Evolutionary conservation across 2,888 invertebrate species (phyloP), one percentile per base, ranked within the genome.

Genomic region (Lasioglossum figueresi): DNA sequence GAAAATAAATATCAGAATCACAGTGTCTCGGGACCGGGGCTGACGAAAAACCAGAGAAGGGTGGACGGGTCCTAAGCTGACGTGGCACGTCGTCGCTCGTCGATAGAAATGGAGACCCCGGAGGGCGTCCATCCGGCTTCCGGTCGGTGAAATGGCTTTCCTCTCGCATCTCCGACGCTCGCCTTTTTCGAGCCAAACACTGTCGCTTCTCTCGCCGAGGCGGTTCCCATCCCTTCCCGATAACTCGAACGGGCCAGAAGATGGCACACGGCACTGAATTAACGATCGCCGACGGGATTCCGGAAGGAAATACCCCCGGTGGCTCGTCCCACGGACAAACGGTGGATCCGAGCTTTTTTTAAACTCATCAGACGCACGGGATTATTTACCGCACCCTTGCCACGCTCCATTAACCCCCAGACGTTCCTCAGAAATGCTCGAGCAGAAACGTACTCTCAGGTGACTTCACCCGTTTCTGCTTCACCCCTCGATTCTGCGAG

Each of bases 51-150:
- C 87, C 85, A 86, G 88, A 88, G 91, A 89, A 88, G 88, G 90
- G 91, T 90, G 88, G 88, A 87, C 86, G 90, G 68, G 37, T 79
- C 80, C 82, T 56, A 79, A 89, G 94, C 94, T 94, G 94, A 94
- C 94, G 94, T 92, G 92, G 94, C 93, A 91, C 89, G 90, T 92
- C 91, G 93, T 92, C 92, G 91, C 83, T 87, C 87, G 89, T 87
- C 88, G 88, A 88, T 91, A 79, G 88, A 91, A 88, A 90, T 43
- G 85, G 80, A 82, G 87, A 84, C 83, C 86, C 88, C 83, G 76
- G 84, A 77, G 88, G 86, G 84, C 90, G 87, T 89, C 94, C 90
- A 84, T 88, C 93, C 93, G 91, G 92, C 92, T 94, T 94, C 94
- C 94, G 94, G 91, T 91, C 88, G 88, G 89, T 88, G 91, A 91